phyloP scores from a whole-genome alignment of 2,113 vertebrate genomes.

The Zosterops japonicus region DNA sequence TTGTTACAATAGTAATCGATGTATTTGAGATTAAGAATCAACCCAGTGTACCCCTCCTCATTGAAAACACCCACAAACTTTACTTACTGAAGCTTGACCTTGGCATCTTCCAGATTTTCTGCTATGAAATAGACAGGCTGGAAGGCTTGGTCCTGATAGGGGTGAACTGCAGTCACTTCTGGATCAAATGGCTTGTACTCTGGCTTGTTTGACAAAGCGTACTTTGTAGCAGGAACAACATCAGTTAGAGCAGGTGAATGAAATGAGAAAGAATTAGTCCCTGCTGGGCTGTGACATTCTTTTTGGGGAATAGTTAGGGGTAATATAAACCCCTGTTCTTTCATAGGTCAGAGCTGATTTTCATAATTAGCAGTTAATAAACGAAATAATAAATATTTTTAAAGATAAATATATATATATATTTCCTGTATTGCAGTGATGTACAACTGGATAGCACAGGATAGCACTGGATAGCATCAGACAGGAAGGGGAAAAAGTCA shows the following conservation, averaged over 20 bases:
- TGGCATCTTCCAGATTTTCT: slow-evolving; percentile 85
- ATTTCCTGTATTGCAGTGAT: background rate
- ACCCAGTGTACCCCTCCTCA: background rate
- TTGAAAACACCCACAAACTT: background rate
- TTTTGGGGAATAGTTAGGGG: background rate
- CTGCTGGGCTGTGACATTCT: background rate
- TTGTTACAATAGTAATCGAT: background rate
- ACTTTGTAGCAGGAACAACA: slow-evolving; percentile 56
- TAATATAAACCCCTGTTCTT: background rate
- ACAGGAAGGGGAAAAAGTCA: background rate
- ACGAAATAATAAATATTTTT: background rate
- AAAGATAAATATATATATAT: too few relatives aligned
- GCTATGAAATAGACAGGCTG: slow-evolving; percentile 85
- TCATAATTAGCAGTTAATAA: background rate
- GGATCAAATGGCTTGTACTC: slow-evolving; percentile 80
- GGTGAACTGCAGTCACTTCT: slow-evolving; percentile 76
- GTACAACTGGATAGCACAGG: background rate
- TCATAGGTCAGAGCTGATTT: background rate
- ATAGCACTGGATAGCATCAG: background rate
- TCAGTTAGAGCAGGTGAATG: background rate
- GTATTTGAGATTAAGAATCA: background rate
- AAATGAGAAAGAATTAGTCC: background rate
- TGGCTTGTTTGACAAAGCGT: slow-evolving; percentile 80
- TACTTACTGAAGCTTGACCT: slow-evolving; percentile 78
- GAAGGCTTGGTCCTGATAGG: slow-evolving; percentile 82